Percentiles rank a stretch among this genome's conserved stretches.
These are phyloP conservation scores for Caenorhabditis sp. DNA, from an alignment of 2,888 invertebrate species.

Conservation along the genomic window DNA sequence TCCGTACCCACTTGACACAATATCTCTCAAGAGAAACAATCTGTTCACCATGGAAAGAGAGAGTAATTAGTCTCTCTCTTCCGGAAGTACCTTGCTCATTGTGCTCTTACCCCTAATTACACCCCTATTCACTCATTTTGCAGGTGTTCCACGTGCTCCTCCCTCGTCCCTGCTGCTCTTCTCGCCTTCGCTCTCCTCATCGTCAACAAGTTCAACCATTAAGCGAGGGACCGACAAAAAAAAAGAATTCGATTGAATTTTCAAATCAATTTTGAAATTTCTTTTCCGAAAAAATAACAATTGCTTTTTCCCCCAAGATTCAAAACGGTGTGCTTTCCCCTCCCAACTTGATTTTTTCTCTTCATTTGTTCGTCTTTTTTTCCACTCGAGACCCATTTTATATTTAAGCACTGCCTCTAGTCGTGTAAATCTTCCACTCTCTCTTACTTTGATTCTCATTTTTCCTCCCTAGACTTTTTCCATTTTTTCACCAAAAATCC, in stretches of 20 bases:
- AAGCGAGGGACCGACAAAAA: slow-evolving; percentile 22
- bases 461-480: neutral
- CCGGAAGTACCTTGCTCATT: slow-evolving; percentile 26
- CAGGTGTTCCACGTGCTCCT: slow-evolving; percentile 61
- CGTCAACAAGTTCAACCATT: slow-evolving; percentile 41
- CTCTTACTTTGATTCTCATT: slow-evolving; percentile 44
- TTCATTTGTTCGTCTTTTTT: slow-evolving; percentile 3
- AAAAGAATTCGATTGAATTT: no score
- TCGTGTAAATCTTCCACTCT: slow-evolving; percentile 51
- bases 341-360: neutral
- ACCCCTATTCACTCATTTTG: slow-evolving; percentile 39
- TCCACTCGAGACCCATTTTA: slow-evolving; percentile 28
- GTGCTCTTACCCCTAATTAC: slow-evolving; percentile 9
- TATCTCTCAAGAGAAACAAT: slow-evolving; percentile 34
- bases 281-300: slow-evolving; percentile 5
- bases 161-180: slow-evolving; percentile 30
- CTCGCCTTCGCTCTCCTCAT: slow-evolving; percentile 33
- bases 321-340: slow-evolving; percentile 34
- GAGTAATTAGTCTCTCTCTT: slow-evolving; percentile 36
- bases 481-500: neutral
- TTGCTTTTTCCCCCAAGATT: neutral
- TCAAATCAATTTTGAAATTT: neutral
- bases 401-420: slow-evolving; percentile 62
- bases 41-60: no score
- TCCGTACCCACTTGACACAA: slow-evolving; percentile 5